These are phyloP conservation scores for Cartodere bifasciata DNA, from an alignment of 2,888 invertebrate species.

Conservation along the genomic window DNA sequence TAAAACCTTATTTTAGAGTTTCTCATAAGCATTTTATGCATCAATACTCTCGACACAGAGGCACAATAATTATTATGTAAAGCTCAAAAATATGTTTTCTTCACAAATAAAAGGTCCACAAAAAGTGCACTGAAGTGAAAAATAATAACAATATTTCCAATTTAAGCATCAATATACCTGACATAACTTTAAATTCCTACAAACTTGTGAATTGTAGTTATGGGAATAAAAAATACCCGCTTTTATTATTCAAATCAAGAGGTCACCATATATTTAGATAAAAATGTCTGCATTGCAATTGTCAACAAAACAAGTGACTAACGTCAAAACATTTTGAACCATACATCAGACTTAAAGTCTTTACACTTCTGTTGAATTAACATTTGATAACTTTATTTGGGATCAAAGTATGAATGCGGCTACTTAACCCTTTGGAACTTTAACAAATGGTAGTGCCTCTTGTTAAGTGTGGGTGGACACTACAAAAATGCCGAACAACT, in stretches of 20 bases:
- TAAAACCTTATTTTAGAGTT: too few relatives aligned
- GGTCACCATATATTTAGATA: conserved; percentile 4
- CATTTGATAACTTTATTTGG: conserved; percentile 14
- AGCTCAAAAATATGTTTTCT: too few relatives aligned
- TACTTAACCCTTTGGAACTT: too few relatives aligned
- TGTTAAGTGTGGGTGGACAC: too few relatives aligned
- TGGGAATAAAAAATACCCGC: background rate
- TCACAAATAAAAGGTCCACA: too few relatives aligned
- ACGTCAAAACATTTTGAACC: conserved; percentile 24
- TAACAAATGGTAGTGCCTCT: too few relatives aligned
- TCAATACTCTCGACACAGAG: too few relatives aligned
- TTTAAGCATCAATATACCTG: background rate
- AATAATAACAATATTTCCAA: background rate
- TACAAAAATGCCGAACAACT: too few relatives aligned
- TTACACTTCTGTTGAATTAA: conserved; percentile 13
- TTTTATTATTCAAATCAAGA: background rate
- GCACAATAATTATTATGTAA: too few relatives aligned
- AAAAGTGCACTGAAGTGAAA: too few relatives aligned
- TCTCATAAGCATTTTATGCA: too few relatives aligned
- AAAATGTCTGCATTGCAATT: background rate
- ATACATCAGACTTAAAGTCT: conserved; percentile 22
- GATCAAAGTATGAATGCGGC: conserved; percentile 2
- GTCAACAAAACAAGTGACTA: background rate
- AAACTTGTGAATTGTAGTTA: background rate
- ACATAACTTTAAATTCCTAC: conserved; percentile 2